Conservation (phyloP, 1,140 invertebrate species). For the Mactra quadrangularis region DNA sequence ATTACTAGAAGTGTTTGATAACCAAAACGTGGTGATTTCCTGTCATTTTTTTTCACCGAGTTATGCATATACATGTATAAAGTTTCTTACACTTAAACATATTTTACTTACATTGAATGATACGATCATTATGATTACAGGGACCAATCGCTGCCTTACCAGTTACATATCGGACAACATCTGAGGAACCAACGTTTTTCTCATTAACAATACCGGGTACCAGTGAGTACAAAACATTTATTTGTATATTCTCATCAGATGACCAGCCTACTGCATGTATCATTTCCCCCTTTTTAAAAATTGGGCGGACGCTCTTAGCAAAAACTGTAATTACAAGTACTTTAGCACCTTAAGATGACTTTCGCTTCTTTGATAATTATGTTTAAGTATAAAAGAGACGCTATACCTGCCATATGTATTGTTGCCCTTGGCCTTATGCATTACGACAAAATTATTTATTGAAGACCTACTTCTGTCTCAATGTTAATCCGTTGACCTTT, state of each 20-base stretch:
- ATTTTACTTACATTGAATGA: too few relatives aligned
- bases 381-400: neutral
- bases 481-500: too few relatives aligned
- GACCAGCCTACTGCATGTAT: neutral
- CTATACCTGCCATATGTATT: too few relatives aligned
- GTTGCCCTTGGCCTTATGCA: too few relatives aligned
- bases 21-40: too few relatives aligned
- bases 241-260: neutral
- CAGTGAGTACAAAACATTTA: conserved; percentile 19
- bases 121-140: too few relatives aligned
- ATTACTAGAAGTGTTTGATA: too few relatives aligned
- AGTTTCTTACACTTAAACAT: too few relatives aligned
- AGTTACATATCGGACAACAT: conserved; percentile 28
- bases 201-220: conserved; percentile 50
- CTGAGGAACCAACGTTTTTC: conserved; percentile 51
- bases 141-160: conserved; percentile 45
- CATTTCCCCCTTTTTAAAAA: neutral
- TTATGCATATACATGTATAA: too few relatives aligned
- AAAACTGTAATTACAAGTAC: neutral
- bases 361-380: neutral
- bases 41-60: too few relatives aligned
- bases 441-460: too few relatives aligned
- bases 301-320: neutral
- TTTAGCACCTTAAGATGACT: neutral
- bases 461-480: too few relatives aligned